These are phyloP conservation scores for Esox masquinongy DNA, from an alignment of 2,797 vertebrate species.

Conservation along the genomic window DNA sequence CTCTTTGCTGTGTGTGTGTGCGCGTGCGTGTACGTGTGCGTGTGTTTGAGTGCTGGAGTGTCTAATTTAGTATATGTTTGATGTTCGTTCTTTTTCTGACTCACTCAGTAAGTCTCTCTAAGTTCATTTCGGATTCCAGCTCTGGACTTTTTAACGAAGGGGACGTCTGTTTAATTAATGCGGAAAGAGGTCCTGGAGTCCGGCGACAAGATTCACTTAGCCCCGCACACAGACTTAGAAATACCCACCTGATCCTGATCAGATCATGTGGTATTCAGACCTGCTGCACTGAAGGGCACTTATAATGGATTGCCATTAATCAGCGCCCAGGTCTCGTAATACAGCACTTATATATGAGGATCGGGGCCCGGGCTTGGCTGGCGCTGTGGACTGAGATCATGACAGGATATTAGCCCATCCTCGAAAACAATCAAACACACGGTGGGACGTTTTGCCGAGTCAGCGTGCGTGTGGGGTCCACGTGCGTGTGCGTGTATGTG, in stretches of 20 bases:
- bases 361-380: background rate
- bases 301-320: background rate
- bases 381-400: background rate
- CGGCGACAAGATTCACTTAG: background rate
- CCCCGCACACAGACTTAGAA: background rate
- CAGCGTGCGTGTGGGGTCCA: background rate
- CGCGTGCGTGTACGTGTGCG: background rate
- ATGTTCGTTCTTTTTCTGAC: background rate
- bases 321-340: background rate
- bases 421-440: background rate
- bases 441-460: background rate
- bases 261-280: background rate
- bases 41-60: background rate
- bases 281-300: background rate
- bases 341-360: background rate
- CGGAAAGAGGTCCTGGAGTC: slow-evolving; percentile 63
- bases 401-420: background rate
- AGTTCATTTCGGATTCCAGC: slow-evolving; percentile 26
- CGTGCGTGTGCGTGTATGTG: no score
- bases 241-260: background rate
- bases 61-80: background rate
- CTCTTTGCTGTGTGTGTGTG: background rate
- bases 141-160: slow-evolving; percentile 68
- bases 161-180: slow-evolving; percentile 77
- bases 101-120: slow-evolving; percentile 8